phyloP scores from a whole-genome alignment of 2,797 vertebrate genomes.

The Phataginus tricuspis region DNA sequence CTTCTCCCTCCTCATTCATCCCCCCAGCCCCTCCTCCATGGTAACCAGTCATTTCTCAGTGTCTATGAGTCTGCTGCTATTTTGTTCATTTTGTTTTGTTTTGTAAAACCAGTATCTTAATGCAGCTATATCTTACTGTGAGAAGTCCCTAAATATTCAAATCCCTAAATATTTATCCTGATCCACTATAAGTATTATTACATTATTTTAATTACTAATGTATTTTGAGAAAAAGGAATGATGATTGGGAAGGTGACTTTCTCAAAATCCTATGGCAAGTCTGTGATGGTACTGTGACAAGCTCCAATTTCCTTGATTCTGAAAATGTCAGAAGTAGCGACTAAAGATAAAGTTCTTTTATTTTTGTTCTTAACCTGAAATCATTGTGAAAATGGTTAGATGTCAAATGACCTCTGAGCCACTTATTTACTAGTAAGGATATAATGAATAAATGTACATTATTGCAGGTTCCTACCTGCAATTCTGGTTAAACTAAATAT shows the following conservation, averaged over 20 bases:
- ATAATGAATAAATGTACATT: constrained; percentile 78
- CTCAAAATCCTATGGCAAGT: neutral
- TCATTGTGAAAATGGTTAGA: constrained; percentile 55
- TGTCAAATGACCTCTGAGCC: constrained; percentile 56
- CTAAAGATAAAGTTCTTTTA: neutral
- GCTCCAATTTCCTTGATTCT: neutral
- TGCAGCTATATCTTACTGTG: neutral
- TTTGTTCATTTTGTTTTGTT: no score
- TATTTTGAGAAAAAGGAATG: neutral
- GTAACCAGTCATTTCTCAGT: no score
- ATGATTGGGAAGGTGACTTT: constrained; percentile 10
- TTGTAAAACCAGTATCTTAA: neutral
- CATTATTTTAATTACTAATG: constrained; percentile 13
- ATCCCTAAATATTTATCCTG: neutral
- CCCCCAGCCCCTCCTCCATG: no score
- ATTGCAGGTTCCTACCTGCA: constrained; percentile 83
- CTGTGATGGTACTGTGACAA: neutral
- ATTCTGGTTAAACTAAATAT: constrained; percentile 78
- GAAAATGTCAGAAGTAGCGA: neutral
- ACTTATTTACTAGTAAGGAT: constrained; percentile 69
- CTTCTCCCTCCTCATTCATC: no score
- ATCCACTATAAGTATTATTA: neutral
- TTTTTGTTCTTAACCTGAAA: constrained; percentile 39
- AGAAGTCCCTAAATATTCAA: constrained; percentile 29
- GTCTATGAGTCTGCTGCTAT: no score